phyloP scores from a whole-genome alignment of 2,797 vertebrate genomes.

The Lindbergichthys nudifrons region DNA sequence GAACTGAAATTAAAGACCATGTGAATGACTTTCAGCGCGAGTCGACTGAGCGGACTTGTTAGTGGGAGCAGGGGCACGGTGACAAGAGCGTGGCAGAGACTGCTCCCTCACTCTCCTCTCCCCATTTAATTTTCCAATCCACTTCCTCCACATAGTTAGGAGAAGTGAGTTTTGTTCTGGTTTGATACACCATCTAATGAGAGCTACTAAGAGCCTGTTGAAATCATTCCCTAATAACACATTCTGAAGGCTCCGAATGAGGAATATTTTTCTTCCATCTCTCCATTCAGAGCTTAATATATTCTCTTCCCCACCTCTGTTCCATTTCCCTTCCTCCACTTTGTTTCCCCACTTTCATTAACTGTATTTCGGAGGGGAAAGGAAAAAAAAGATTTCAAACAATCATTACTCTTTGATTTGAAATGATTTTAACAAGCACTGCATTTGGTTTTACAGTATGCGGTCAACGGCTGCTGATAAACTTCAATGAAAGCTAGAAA shows the following conservation, averaged over 20 bases:
- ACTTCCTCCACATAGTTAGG: conserved; percentile 89
- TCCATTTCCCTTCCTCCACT: conserved; percentile 62
- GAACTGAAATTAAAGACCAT: conserved; percentile 87
- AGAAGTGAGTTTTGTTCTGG: conserved; percentile 91
- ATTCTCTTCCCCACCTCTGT: conserved; percentile 76
- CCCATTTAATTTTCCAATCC: conserved; percentile 91
- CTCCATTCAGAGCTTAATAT: conserved; percentile 77
- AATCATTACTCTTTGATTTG: conserved; percentile 67
- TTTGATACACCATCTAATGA: conserved; percentile 91
- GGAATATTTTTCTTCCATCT: conserved; percentile 79
- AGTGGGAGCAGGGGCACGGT: conserved; percentile 79
- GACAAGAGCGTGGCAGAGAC: conserved; percentile 82
- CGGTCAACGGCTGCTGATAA: conserved; percentile 25
- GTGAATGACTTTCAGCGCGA: conserved; percentile 83
- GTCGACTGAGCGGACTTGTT: conserved; percentile 83
- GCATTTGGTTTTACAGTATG: conserved; percentile 37
- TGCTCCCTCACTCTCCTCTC: conserved; percentile 83
- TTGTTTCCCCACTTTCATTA: conserved; percentile 74
- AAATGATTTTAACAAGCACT: conserved; percentile 58
- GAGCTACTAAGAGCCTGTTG: conserved; percentile 90
- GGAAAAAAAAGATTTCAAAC: conserved; percentile 25
- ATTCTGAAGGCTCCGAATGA: conserved; percentile 82
- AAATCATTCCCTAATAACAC: conserved; percentile 89
- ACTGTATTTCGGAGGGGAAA: conserved; percentile 37
- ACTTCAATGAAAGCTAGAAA: conserved; percentile 9